A percentile compares a stretch with the other conserved stretches of the same genome.
These are phyloP conservation scores for Manis pentadactyla DNA, from an alignment of 2,797 vertebrate genomes.

Conservation along the genomic window DNA sequence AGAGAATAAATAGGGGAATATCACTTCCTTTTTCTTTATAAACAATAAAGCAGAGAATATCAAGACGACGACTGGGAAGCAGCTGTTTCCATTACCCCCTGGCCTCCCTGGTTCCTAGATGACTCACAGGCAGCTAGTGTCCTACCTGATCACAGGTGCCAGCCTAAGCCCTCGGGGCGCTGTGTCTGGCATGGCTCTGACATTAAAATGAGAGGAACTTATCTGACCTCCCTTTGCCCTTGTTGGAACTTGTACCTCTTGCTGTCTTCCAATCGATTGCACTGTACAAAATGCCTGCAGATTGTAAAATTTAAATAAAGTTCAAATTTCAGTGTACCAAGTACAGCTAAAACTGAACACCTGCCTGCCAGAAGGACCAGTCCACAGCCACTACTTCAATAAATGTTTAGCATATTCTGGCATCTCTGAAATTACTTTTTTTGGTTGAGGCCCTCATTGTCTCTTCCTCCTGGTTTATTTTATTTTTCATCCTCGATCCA, in stretches of 20 bases:
- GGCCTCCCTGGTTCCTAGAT: background rate
- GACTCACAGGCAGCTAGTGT: background rate
- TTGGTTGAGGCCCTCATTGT: background rate
- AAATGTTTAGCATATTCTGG: background rate
- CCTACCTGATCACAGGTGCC: background rate
- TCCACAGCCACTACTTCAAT: background rate
- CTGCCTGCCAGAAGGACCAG: background rate
- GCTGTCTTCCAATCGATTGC: background rate
- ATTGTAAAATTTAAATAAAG: background rate
- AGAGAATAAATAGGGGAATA: background rate
- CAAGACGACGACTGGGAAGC: background rate
- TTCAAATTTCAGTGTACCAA: background rate
- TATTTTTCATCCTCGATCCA: background rate
- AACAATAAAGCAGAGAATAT: background rate
- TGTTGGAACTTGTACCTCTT: background rate
- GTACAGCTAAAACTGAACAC: background rate
- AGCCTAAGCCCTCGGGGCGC: fast-evolving
- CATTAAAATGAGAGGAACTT: background rate
- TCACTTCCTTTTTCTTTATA: background rate
- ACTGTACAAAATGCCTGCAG: background rate
- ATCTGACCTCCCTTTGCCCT: slow-evolving; percentile 9
- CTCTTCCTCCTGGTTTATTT: background rate
- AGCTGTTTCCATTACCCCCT: background rate
- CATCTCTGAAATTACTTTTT: background rate
- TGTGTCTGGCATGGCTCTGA: background rate